phyloP scores from a whole-genome alignment of 2,888 invertebrate species.

The Drepana falcataria region DNA sequence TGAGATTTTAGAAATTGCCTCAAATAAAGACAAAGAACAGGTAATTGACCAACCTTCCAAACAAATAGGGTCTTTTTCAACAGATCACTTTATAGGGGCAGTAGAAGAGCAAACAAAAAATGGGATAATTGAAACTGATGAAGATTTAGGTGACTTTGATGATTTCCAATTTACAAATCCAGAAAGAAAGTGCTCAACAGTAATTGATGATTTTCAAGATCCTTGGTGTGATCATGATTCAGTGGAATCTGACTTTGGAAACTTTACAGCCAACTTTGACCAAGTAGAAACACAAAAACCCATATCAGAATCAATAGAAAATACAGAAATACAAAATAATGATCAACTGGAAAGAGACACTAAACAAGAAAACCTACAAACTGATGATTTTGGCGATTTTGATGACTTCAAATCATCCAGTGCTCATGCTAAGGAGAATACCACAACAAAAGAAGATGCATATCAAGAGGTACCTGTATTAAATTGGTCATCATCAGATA shows the following conservation, averaged over 20 bases:
- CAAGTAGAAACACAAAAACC: constrained; percentile 17
- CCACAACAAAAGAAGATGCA: constrained; percentile 12
- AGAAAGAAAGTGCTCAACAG: constrained; percentile 22
- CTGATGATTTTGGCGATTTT: constrained; percentile 78
- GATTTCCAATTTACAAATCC: constrained; percentile 65
- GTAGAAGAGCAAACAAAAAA: constrained; percentile 2
- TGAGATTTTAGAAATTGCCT: background rate
- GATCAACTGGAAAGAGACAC: constrained; percentile 13
- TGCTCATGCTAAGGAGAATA: constrained; percentile 18
- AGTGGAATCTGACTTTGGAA: constrained; percentile 43
- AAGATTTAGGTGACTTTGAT: constrained; percentile 76
- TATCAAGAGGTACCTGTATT: constrained; percentile 41
- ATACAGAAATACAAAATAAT: constrained; percentile 1
- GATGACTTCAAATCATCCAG: constrained; percentile 68
- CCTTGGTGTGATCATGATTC: constrained; percentile 53
- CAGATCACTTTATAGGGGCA: constrained; percentile 4
- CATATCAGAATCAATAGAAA: constrained; percentile 9
- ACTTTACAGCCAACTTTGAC: constrained; percentile 61
- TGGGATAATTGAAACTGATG: constrained; percentile 25
- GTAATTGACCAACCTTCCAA: background rate
- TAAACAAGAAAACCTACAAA: constrained; percentile 21
- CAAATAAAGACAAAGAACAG: background rate
- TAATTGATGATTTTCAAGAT: constrained; percentile 42
- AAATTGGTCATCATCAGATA: constrained; percentile 47
- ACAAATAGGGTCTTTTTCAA: background rate